phyloP scores from a whole-genome alignment of 2,888 invertebrate genomes.

The Sarcophaga carnaria region DNA sequence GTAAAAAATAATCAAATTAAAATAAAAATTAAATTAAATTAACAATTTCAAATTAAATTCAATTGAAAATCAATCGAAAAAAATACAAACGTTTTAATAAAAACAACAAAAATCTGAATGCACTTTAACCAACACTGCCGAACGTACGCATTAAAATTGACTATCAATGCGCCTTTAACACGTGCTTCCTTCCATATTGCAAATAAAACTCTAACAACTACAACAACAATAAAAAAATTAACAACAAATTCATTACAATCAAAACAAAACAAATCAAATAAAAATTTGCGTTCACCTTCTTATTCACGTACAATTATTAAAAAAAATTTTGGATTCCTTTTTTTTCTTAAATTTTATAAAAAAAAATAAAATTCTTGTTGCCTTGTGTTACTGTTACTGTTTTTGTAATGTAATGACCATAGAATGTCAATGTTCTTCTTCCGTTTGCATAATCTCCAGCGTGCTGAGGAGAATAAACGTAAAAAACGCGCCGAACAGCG shows the following conservation, averaged over 20 bases:
- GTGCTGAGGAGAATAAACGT: slow-evolving; percentile 90
- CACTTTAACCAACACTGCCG: neutral
- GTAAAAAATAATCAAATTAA: neutral
- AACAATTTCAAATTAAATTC: neutral
- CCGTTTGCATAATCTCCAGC: slow-evolving; percentile 94
- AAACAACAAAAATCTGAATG: neutral
- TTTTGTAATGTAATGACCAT: slow-evolving; percentile 16
- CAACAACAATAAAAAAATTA: too few relatives aligned
- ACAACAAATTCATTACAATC: too few relatives aligned
- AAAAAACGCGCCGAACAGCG: slow-evolving; percentile 84
- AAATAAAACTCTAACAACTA: neutral
- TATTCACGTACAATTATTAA: neutral
- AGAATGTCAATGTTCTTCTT: slow-evolving; percentile 98
- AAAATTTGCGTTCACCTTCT: neutral
- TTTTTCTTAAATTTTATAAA: neutral
- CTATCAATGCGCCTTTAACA: neutral
- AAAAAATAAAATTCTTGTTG: slow-evolving; percentile 4
- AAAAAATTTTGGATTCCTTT: neutral
- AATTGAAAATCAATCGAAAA: neutral
- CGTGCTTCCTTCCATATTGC: neutral
- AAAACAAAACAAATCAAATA: slow-evolving; percentile 9
- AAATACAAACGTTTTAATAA: neutral
- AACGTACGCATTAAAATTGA: neutral
- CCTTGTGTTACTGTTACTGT: neutral
- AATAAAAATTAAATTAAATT: neutral